Conservation (phyloP, 2,888 invertebrate genomes). For the Cantharis rufa region DNA sequence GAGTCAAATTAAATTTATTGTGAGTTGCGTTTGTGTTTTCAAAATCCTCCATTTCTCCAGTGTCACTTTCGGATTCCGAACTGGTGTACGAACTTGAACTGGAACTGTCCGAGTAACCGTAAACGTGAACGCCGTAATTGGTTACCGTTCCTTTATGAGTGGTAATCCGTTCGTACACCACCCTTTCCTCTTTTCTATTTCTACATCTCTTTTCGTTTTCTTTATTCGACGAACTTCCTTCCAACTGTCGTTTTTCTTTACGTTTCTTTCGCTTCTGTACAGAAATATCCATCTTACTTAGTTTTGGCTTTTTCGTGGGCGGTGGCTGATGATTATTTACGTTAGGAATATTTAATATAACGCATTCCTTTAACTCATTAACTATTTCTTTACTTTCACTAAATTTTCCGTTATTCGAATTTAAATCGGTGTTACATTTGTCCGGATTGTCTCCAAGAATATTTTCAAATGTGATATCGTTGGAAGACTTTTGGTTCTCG, state of each 20-base stretch:
- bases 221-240: conserved; percentile 16
- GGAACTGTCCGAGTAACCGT: conserved; percentile 52
- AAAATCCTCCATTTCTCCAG: conserved; percentile 51
- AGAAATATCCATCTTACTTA: conserved; percentile 55
- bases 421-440: not conserved
- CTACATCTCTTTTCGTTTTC: conserved; percentile 19
- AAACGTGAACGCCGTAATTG: conserved; percentile 48
- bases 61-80: conserved; percentile 56
- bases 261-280: conserved; percentile 47
- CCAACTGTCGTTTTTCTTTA: conserved; percentile 31
- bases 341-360: conserved; percentile 52
- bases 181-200: conserved; percentile 17
- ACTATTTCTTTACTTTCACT: conserved; percentile 15
- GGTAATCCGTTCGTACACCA: conserved; percentile 25
- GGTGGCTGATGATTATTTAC: conserved; percentile 39
- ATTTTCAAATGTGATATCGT: conserved; percentile 22
- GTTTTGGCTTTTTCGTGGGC: conserved; percentile 44
- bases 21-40: conserved; percentile 54
- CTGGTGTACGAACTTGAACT: conserved; percentile 59
- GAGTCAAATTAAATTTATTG: conserved; percentile 56
- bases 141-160: conserved; percentile 26
- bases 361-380: conserved; percentile 20
- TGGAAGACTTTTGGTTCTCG: conserved; percentile 10
- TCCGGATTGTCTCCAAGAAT: conserved; percentile 8
- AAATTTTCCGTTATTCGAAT: not conserved